Base-by-base conservation (phyloP, 2,888 invertebrate species). In the Pristionchus japonicus region DNA sequence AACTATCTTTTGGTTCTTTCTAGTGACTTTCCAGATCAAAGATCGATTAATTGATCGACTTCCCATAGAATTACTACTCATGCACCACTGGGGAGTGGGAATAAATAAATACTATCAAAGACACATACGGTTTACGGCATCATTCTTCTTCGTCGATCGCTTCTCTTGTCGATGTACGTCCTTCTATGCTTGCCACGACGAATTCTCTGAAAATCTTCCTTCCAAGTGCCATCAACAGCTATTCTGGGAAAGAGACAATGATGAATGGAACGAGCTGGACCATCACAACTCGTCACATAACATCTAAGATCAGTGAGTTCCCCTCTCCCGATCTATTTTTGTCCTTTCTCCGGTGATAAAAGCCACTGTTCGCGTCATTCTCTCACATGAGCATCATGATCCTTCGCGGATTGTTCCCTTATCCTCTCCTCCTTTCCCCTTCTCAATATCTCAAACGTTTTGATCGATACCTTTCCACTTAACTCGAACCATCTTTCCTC, bases 401-500 rank as follows among this genome's bases (percentile, higher is more conserved):
- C 43, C 13, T 77, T 27, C 77, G 6, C 43, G 77, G 77, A 47
- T 47, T n/a, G n/a, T n/a, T 23, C 40, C 74, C 74, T 0, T 74
- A 40, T 13, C 9, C 4, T 47, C 43, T n/a, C 27, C 40, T 1
- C 40, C 74, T 74, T 23, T 37, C 13, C 77, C 27, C 77, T 13
- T 43, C 43, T 77, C 77, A 77, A 77, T n/a, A 77, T 77, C 31
- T 6, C 37, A 4, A 77, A 47, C 77, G 77, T 77, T 77, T 43
- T 47, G 43, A 77, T 77, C 77, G 27, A 77, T 77, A 77, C n/a
- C 77, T 47, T 77, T 77, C 34, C 34, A 34, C 67, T 67, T 43
- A 47, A 77, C 77, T 77, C 74, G 74, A 74, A 77, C 77, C 77
- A 77, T 43, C 77, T 77, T 47, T 20, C 70, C 77, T 77, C 77